A percentile compares a stretch with the other conserved stretches of the same genome.
These are phyloP conservation scores for Venturia canescens DNA, from an alignment of 1,140 invertebrate genomes.

Conservation along the genomic window DNA sequence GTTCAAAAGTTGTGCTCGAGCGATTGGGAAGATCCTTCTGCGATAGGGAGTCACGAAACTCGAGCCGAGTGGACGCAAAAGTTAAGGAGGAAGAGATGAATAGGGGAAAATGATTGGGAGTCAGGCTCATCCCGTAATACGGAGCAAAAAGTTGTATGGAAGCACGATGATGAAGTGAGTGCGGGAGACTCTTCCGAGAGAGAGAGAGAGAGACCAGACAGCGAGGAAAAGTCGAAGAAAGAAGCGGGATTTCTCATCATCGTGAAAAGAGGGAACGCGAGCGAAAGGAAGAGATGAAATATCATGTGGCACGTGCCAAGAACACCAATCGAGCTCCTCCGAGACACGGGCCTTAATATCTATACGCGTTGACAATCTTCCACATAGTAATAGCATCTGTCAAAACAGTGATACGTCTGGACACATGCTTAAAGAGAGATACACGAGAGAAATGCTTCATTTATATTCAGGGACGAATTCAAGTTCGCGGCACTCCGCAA, in stretches of 20 bases:
- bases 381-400: not conserved
- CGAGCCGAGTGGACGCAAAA: not conserved
- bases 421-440: not conserved
- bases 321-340: not conserved
- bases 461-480: not conserved
- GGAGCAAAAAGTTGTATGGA: not conserved
- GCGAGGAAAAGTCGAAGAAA: conserved; percentile 1
- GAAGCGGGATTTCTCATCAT: no score
- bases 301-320: not conserved
- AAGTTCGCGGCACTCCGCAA: not conserved
- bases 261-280: no score
- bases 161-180: conserved; percentile 4
- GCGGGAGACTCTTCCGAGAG: not conserved
- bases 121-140: not conserved
- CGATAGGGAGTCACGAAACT: conserved; percentile 2
- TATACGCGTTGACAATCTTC: not conserved
- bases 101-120: not conserved
- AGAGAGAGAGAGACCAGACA: not conserved
- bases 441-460: not conserved
- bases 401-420: not conserved
- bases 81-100: not conserved
- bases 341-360: not conserved
- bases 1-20: conserved; percentile 8
- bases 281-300: conserved; percentile 6
- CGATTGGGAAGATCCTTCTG: conserved; percentile 1